Percentiles rank a stretch among this genome's conserved stretches.
Conservation (phyloP, 53 echinoderm and acorn worm species). For the Zoroaster sp. region DNA sequence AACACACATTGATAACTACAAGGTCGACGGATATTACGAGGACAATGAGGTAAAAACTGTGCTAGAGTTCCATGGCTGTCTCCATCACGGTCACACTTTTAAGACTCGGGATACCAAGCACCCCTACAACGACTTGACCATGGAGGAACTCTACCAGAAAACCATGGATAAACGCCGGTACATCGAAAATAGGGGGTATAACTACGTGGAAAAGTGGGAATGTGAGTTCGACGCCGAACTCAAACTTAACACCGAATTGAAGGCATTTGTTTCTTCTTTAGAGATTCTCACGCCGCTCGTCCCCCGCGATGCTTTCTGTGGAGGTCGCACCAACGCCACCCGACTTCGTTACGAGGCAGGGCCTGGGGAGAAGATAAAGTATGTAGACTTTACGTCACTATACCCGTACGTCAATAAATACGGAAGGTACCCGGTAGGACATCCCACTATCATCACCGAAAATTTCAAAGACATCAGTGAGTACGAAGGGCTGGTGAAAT, state of each 20-base stretch:
- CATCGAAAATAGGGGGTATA: not conserved
- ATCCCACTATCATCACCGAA: slow-evolving; percentile 54
- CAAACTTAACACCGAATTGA: not conserved
- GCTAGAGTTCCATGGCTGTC: slow-evolving; percentile 42
- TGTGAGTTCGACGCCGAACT: slow-evolving; percentile 31
- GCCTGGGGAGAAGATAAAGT: slow-evolving; percentile 50
- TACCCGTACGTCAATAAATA: slow-evolving; percentile 77
- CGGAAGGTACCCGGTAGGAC: too few species aligned
- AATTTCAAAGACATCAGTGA: slow-evolving; percentile 13
- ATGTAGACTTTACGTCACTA: slow-evolving; percentile 65
- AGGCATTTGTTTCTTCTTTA: not conserved
- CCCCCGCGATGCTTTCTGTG: slow-evolving; percentile 58
- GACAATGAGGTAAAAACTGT: slow-evolving; percentile 43
- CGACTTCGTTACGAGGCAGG: slow-evolving; percentile 28
- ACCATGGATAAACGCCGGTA: not conserved
- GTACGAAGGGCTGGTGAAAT: slow-evolving; percentile 66
- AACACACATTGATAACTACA: slow-evolving; percentile 32
- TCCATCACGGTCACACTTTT: slow-evolving; percentile 30
- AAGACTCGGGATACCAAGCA: slow-evolving; percentile 29
- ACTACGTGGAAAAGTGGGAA: slow-evolving; percentile 61
- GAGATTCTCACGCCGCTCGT: slow-evolving; percentile 5
- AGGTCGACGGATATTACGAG: slow-evolving; percentile 46
- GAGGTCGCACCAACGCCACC: slow-evolving; percentile 54
- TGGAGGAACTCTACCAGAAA: slow-evolving; percentile 39
- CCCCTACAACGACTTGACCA: not conserved